phyloP scores from a whole-genome alignment of 1,140 invertebrate species.

The Tyrophagus putrescentiae region DNA sequence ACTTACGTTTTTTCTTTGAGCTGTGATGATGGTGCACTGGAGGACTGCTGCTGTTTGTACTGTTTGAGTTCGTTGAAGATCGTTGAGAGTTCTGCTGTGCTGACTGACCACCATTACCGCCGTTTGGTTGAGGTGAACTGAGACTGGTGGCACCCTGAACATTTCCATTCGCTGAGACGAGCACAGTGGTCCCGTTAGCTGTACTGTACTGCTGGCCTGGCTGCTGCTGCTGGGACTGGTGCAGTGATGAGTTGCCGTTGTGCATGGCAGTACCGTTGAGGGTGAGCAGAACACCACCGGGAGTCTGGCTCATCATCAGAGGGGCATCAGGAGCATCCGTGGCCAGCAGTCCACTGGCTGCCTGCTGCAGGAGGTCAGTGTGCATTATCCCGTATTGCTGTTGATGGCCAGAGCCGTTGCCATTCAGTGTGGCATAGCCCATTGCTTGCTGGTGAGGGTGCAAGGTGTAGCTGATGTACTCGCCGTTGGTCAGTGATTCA shows the following conservation, averaged over 20 bases:
- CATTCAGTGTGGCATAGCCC: no score
- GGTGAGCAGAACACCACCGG: slow-evolving; percentile 5
- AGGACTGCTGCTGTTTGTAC: slow-evolving; percentile 7
- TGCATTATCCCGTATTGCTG: background rate
- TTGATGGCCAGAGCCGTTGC: background rate
- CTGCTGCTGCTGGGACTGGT: background rate
- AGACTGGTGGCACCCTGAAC: background rate
- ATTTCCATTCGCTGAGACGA: background rate
- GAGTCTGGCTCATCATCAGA: background rate
- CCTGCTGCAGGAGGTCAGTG: slow-evolving; percentile 6
- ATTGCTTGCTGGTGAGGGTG: no score
- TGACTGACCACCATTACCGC: no score
- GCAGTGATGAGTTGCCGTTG: background rate
- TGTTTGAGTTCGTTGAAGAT: background rate
- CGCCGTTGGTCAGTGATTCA: background rate
- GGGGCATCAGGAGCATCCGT: background rate
- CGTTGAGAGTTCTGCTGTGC: background rate
- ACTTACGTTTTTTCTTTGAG: slow-evolving; percentile 11
- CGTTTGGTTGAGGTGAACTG: background rate
- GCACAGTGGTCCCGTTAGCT: background rate
- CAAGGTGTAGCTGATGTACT: slow-evolving; percentile 3
- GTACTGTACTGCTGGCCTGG: background rate
- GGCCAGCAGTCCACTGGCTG: slow-evolving; percentile 4
- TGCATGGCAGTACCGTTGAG: background rate
- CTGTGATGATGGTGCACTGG: slow-evolving; percentile 1